Evolutionary conservation across 2,797 vertebrate species (phyloP).

Genomic region (Myotis planiceps): DNA sequence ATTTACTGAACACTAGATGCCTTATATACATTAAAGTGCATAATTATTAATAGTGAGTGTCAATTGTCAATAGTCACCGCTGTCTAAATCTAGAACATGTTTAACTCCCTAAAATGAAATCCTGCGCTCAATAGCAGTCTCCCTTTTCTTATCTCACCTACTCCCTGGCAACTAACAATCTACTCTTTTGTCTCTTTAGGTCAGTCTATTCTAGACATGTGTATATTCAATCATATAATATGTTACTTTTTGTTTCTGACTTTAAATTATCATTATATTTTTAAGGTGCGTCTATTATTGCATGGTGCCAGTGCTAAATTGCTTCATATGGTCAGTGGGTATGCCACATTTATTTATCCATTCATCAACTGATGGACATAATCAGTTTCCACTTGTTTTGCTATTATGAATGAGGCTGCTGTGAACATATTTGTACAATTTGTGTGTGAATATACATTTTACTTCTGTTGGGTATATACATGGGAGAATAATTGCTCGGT

Average conservation of each 20-base stretch:
- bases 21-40: neutral
- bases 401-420: neutral
- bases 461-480: neutral
- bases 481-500: neutral
- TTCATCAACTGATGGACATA: neutral
- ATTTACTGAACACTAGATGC: neutral
- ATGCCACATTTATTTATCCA: neutral
- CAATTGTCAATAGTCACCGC: neutral
- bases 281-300: neutral
- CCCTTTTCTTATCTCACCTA: neutral
- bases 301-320: neutral
- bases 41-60: neutral
- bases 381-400: neutral
- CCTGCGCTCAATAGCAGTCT: neutral
- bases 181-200: neutral
- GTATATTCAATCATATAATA: neutral
- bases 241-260: neutral
- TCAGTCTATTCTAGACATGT: neutral
- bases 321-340: neutral
- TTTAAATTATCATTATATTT: neutral
- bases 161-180: neutral
- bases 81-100: neutral
- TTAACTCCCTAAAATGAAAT: neutral
- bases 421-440: neutral
- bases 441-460: neutral